These are phyloP conservation scores for Dipodomys merriami DNA, from an alignment of 2,113 vertebrate species.

Conservation along the genomic window DNA sequence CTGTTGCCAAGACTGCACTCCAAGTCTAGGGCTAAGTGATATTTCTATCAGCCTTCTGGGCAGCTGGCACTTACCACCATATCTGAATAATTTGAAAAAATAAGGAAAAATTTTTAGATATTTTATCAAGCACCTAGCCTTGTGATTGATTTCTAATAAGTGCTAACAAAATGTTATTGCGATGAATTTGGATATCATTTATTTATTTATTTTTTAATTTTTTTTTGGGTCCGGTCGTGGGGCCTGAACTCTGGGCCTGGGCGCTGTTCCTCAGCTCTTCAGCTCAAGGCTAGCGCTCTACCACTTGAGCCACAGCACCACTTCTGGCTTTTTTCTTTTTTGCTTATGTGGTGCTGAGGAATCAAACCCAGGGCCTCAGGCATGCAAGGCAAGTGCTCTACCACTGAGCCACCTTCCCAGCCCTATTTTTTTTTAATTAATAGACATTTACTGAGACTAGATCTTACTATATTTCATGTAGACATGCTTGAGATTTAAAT, in stretches of 20 bases:
- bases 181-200: constrained; percentile 40
- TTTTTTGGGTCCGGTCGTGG: too few relatives aligned
- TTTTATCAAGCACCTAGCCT: neutral
- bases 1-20: neutral
- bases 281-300: too few relatives aligned
- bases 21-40: neutral
- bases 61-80: neutral
- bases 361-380: too few relatives aligned
- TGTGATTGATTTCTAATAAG: constrained; percentile 32
- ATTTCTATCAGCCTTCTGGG: neutral
- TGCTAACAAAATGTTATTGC: neutral
- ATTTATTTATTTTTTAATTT: neutral
- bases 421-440: constrained; percentile 56
- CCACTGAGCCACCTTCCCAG: too few relatives aligned
- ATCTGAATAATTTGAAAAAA: neutral
- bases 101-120: constrained; percentile 1
- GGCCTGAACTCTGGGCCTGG: too few relatives aligned
- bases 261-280: too few relatives aligned
- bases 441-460: neutral
- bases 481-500: constrained; percentile 59
- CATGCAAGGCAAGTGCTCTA: too few relatives aligned
- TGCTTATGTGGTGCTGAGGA: too few relatives aligned
- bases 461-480: constrained; percentile 28
- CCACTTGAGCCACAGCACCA: too few relatives aligned
- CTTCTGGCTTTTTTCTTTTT: too few relatives aligned